Evolutionary conservation across 2,113 vertebrate species (phyloP).

Genomic region (Chauna torquata): DNA sequence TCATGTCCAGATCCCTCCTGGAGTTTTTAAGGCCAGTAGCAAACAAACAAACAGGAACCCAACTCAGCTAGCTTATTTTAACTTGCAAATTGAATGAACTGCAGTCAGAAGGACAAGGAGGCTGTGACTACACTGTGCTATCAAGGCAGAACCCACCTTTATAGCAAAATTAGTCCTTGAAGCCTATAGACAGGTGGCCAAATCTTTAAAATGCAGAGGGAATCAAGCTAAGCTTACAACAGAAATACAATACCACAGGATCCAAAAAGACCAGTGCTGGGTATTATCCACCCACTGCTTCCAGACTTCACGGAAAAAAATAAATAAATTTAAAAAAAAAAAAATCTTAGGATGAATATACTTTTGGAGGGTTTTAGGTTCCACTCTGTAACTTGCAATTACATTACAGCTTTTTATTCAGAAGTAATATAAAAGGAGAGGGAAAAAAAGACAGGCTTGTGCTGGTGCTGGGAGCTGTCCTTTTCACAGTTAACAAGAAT

Average conservation of each 20-base stretch:
- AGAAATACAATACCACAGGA: background rate
- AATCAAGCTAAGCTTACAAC: background rate
- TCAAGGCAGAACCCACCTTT: background rate
- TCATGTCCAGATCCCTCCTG: background rate
- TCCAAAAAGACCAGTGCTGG: background rate
- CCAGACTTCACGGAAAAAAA: background rate
- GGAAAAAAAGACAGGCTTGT: background rate
- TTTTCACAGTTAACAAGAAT: background rate
- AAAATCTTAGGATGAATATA: background rate
- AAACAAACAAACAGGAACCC: slow-evolving; percentile 24
- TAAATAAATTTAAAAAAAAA: too few species aligned
- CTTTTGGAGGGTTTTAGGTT: background rate
- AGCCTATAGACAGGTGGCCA: background rate
- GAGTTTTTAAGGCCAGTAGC: background rate
- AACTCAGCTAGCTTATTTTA: background rate
- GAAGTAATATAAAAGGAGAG: background rate
- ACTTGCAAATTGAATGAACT: background rate
- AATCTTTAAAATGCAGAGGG: background rate
- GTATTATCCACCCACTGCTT: background rate
- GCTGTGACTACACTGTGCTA: background rate
- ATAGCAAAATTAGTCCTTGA: background rate
- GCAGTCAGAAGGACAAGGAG: background rate
- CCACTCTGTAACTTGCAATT: background rate
- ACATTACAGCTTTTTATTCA: background rate
- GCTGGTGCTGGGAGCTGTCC: background rate